Evolutionary conservation across 2,888 invertebrate genomes (phyloP).

Genomic region (Silvanus unidentatus): DNA sequence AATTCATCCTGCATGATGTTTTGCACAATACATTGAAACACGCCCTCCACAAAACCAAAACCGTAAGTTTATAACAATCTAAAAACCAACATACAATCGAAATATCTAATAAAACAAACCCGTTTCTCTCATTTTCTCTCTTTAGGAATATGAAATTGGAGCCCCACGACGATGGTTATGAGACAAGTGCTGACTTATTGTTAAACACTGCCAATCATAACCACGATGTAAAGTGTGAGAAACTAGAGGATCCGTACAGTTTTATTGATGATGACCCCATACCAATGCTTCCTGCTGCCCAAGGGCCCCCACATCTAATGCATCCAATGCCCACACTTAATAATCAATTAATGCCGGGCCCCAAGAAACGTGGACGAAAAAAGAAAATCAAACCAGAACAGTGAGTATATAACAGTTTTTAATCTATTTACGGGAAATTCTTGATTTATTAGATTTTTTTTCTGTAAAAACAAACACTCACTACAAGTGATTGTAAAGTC

Average conservation of each 20-base stretch:
- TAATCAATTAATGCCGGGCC: constrained; percentile 49
- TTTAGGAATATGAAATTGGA: constrained; percentile 52
- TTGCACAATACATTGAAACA: constrained; percentile 24
- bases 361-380: constrained; percentile 81
- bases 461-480: too few species aligned
- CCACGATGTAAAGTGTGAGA: constrained; percentile 45
- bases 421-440: too few species aligned
- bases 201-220: constrained; percentile 44
- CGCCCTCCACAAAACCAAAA: constrained; percentile 25
- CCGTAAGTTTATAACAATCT: constrained; percentile 19
- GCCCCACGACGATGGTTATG: constrained; percentile 84
- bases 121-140: not conserved
- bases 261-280: constrained; percentile 75
- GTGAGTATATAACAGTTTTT: constrained; percentile 33
- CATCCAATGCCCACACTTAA: constrained; percentile 18
- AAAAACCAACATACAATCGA: too few species aligned
- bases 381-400: constrained; percentile 70
- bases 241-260: constrained; percentile 71
- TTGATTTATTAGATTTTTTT: too few species aligned
- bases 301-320: constrained; percentile 17
- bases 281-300: constrained; percentile 42
- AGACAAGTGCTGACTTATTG: constrained; percentile 67
- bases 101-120: too few species aligned
- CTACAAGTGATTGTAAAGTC: too few species aligned
- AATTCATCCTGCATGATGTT: constrained; percentile 27